Evolutionary conservation across 2,113 vertebrate species (phyloP).

Genomic region (Esox niger): DNA sequence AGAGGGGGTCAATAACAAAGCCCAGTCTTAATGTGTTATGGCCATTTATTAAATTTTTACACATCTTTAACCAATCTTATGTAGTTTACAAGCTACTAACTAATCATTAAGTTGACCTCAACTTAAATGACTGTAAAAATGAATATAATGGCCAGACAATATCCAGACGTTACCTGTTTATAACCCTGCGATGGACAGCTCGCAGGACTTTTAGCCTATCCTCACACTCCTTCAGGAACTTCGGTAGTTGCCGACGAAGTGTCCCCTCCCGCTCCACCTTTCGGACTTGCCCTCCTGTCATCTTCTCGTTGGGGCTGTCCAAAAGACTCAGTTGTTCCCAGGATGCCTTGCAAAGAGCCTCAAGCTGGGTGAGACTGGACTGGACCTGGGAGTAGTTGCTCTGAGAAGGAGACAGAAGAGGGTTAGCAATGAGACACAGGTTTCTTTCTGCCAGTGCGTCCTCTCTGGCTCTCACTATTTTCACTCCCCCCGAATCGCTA

Average conservation of each 20-base stretch:
- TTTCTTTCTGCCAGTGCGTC: too few relatives aligned
- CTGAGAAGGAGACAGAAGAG: slow-evolving; percentile 31
- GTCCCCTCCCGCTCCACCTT: slow-evolving; percentile 6
- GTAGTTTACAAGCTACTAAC: too few relatives aligned
- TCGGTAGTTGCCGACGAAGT: slow-evolving; percentile 53
- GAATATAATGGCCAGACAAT: too few relatives aligned
- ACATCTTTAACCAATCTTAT: too few relatives aligned
- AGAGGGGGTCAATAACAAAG: too few relatives aligned
- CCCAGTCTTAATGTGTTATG: too few relatives aligned
- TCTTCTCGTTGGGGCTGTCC: slow-evolving; percentile 55
- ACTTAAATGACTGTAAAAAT: too few relatives aligned
- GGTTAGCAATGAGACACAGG: too few relatives aligned
- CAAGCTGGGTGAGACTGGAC: slow-evolving; percentile 60
- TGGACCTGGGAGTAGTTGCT: slow-evolving; percentile 69
- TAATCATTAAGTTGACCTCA: too few relatives aligned
- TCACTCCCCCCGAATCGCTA: too few relatives aligned
- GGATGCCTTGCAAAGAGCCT: slow-evolving; percentile 68
- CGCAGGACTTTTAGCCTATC: slow-evolving; percentile 71
- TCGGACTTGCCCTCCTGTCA: slow-evolving; percentile 41
- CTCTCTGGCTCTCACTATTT: neutral
- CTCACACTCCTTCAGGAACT: slow-evolving; percentile 69
- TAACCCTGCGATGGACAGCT: slow-evolving; percentile 71
- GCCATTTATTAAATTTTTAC: too few relatives aligned
- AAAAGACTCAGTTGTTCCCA: slow-evolving; percentile 69
- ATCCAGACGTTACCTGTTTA: slow-evolving; percentile 45